phyloP scores from a whole-genome alignment of 2,797 vertebrate genomes.

The Pyrrhura leucotis region DNA sequence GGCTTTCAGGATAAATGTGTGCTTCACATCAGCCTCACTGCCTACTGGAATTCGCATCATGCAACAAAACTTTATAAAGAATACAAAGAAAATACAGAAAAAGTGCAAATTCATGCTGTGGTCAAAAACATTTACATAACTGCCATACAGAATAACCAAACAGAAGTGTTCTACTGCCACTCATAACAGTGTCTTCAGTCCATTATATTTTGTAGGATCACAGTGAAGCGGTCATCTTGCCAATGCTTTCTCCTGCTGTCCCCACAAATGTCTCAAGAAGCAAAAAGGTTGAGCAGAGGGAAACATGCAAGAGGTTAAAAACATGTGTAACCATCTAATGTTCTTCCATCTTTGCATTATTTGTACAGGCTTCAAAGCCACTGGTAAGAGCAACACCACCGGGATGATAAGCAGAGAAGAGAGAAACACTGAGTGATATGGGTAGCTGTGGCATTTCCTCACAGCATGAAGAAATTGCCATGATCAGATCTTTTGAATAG shows the following conservation, averaged over 20 bases:
- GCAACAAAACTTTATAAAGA: neutral
- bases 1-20: neutral
- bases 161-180: neutral
- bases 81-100: neutral
- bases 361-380: neutral
- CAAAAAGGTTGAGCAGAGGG: neutral
- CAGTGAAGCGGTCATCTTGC: neutral
- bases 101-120: neutral
- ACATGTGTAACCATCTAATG: neutral
- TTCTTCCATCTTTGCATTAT: neutral
- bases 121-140: neutral
- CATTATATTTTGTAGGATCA: neutral
- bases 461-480: neutral
- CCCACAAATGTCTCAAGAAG: neutral
- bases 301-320: neutral
- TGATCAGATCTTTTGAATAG: neutral
- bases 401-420: neutral
- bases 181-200: neutral
- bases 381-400: neutral
- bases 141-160: neutral
- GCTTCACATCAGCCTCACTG: neutral
- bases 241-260: neutral
- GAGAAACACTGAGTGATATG: neutral
- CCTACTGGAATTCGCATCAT: neutral
- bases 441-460: neutral